Base-by-base conservation (phyloP, 2,113 vertebrate species). In the Cebus imitator region DNA sequence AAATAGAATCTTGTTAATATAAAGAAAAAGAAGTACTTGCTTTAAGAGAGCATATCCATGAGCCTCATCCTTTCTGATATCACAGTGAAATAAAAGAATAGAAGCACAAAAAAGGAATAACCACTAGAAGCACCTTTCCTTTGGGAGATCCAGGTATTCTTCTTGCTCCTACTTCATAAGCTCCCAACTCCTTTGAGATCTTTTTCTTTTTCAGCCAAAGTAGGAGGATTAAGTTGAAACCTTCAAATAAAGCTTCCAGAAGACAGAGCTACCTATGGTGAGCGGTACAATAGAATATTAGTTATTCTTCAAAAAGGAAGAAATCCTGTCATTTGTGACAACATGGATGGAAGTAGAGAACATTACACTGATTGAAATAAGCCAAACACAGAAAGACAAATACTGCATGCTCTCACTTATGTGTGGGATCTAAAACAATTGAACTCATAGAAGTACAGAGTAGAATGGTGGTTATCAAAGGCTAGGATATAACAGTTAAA, bases 91-190 rank as follows among this genome's bases (percentile, higher is more conserved):
- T 84, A n/a, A 89, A 70, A 50, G 52, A 70, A 30, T 45, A 84
- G 40, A 86, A 61, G 21, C 80, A 37, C 6, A 20, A 64, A 45
- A 72, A 64, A 86, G 13, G n/a, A 32, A 79, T 73, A 72, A 50
- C 4, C 23, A 73, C 27, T 17, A 52, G 52, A 52, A 35, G 21
- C 81, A 20, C 35, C 94, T 66, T 40, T 66, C 57, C 81, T 83
- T 30, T 5, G 13, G 61, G 18, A 87, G 61, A 48, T 45, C 43
- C 52, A 68, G 52, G 37, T 61, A 13, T 30, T 87, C 75, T 73
- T 94, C 70, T 78, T 61, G 52, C 17, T 81, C 83, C 45, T n/a
- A 27, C 95, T 92, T 94, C 90, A 72, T 48, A 76, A 87, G 72
- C 43, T 52, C 45, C 45, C 45, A 64, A 17, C 57, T 78, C 79